Percentiles rank a stretch among this genome's conserved stretches.
These are phyloP conservation scores for Megalurothrips usitatus DNA, from an alignment of 2,888 invertebrate genomes.

Conservation along the genomic window DNA sequence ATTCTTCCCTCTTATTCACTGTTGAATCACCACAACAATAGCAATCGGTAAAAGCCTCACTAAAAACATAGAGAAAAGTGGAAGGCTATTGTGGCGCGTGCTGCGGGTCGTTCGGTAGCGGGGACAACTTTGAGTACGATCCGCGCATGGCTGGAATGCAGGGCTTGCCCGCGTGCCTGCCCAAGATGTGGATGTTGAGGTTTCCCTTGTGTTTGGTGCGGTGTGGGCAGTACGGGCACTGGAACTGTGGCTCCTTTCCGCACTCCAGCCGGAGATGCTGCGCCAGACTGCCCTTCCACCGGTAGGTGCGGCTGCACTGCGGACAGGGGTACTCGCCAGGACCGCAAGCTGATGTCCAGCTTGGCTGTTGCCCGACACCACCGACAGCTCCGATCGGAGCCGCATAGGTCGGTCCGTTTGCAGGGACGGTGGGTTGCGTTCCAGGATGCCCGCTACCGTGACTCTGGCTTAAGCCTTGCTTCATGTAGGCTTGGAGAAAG, in stretches of 20 bases:
- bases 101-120: background rate
- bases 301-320: conserved; percentile 77
- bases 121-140: background rate
- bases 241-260: conserved; percentile 67
- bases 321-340: conserved; percentile 50
- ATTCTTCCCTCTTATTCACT: too few species aligned
- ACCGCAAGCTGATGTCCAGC: background rate
- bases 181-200: conserved; percentile 65
- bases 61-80: too few species aligned
- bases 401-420: too few species aligned
- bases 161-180: background rate
- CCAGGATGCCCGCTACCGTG: too few species aligned
- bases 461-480: background rate
- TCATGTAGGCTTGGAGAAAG: background rate
- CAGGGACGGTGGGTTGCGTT: too few species aligned
- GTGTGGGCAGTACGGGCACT: conserved; percentile 72
- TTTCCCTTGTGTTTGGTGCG: conserved; percentile 75
- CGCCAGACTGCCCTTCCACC: conserved; percentile 78
- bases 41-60: too few species aligned
- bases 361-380: background rate
- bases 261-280: conserved; percentile 79
- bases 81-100: too few species aligned
- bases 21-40: too few species aligned
- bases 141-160: background rate
- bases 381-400: background rate